These are phyloP conservation scores for Nysson spinosus DNA, from an alignment of 2,888 invertebrate genomes.

Conservation along the genomic window DNA sequence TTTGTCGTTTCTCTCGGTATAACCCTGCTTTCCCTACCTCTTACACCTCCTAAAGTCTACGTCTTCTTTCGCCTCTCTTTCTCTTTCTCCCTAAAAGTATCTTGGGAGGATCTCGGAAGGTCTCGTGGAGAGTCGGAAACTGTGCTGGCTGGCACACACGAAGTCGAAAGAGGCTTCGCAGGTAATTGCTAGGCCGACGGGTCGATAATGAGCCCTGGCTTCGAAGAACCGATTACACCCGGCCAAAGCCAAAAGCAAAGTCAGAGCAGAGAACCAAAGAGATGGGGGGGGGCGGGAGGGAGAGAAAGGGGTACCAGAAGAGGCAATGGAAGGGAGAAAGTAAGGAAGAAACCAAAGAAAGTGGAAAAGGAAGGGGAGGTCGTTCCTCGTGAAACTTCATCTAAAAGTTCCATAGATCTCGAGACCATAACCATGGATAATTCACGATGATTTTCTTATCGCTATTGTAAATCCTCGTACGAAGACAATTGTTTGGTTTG, in stretches of 20 bases:
- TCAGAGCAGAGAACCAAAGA: conserved; percentile 51
- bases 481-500: no score
- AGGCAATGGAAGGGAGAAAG: conserved; percentile 30
- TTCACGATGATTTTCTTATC: no score
- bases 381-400: conserved; percentile 24
- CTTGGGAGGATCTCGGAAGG: conserved; percentile 54
- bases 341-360: conserved; percentile 24
- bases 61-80: conserved; percentile 23
- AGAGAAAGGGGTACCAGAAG: conserved; percentile 25
- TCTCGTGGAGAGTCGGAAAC: conserved; percentile 62
- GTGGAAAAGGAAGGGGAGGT: conserved; percentile 24
- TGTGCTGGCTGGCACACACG: conserved; percentile 71
- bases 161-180: conserved; percentile 74
- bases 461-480: no score
- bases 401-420: conserved; percentile 27
- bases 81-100: conserved; percentile 38
- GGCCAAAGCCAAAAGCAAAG: conserved; percentile 74
- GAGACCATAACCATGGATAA: conserved; percentile 19
- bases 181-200: conserved; percentile 78
- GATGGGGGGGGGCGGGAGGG: conserved; percentile 30
- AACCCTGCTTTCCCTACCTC: neutral
- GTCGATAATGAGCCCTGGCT: conserved; percentile 78
- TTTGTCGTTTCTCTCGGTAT: neutral
- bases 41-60: conserved; percentile 20
- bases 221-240: conserved; percentile 78